These are phyloP conservation scores for Troides oblongomaculatus DNA, from an alignment of 2,888 invertebrate genomes.

Conservation along the genomic window DNA sequence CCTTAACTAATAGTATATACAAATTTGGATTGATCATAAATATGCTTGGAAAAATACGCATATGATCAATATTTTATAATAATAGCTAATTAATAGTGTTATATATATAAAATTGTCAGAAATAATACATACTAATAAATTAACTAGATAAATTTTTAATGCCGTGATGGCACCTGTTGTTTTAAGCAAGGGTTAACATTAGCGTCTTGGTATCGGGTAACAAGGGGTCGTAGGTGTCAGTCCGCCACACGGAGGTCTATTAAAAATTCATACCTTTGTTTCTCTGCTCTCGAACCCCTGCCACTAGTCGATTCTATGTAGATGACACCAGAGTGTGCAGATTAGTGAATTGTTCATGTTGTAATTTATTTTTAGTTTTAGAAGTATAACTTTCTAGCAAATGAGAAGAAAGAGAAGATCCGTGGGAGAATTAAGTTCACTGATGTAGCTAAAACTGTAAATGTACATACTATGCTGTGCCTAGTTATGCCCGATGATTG, in stretches of 20 bases:
- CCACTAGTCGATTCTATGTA: constrained; percentile 38
- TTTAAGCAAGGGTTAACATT: constrained; percentile 52
- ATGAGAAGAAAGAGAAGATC: no score
- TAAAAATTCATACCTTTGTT: constrained; percentile 52
- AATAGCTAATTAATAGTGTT: background rate
- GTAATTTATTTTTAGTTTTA: background rate
- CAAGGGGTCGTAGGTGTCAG: constrained; percentile 41
- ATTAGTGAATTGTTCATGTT: constrained; percentile 6
- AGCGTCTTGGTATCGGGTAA: constrained; percentile 42
- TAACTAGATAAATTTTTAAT: constrained; percentile 48
- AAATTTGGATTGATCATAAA: no score
- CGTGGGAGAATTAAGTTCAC: no score
- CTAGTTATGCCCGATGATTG: no score
- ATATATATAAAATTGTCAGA: background rate
- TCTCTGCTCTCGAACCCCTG: constrained; percentile 34
- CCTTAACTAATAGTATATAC: no score
- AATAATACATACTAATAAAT: constrained; percentile 34
- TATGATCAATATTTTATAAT: background rate
- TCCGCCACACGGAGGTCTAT: constrained; percentile 50
- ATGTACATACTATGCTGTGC: no score
- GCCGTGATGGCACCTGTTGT: constrained; percentile 39
- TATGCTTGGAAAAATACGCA: background rate
- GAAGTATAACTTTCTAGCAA: no score
- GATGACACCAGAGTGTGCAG: constrained; percentile 28
- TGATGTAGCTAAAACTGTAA: no score